A percentile compares a stretch with the other conserved stretches of the same genome.
Evolutionary conservation across 2,113 vertebrate genomes (phyloP).

Genomic region (Sprattus sprattus): DNA sequence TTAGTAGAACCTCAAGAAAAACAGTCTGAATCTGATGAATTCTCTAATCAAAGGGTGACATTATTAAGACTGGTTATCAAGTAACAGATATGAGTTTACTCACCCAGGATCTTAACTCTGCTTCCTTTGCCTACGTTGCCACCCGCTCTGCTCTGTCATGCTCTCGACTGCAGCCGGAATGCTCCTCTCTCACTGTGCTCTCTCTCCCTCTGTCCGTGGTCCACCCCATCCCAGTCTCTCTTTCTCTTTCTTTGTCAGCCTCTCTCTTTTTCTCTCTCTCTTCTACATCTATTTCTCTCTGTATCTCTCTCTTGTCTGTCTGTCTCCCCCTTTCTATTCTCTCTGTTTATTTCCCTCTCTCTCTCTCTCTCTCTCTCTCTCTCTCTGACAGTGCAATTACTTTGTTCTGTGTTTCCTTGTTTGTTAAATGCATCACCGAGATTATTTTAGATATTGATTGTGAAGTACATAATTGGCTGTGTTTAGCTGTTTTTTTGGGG

Average conservation of each 20-base stretch:
- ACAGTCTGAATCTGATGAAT: neutral
- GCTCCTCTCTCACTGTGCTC: neutral
- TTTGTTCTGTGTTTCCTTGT: no score
- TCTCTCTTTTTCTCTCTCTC: slow-evolving; percentile 3
- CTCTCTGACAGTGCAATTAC: neutral
- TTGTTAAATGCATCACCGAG: no score
- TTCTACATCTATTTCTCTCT: slow-evolving; percentile 21
- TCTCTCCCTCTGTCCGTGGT: neutral
- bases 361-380: neutral
- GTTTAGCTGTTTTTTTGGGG: no score
- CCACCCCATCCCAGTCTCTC: slow-evolving; percentile 12
- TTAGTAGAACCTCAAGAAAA: neutral
- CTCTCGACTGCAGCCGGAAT: slow-evolving; percentile 3
- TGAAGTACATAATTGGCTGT: neutral
- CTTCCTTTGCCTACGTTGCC: neutral
- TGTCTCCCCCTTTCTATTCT: neutral
- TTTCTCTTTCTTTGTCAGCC: slow-evolving; percentile 16
- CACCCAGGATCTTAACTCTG: slow-evolving; percentile 14
- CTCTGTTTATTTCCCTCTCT: slow-evolving; percentile 22
- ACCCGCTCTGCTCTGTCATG: neutral
- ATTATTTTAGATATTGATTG: neutral
- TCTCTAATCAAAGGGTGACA: neutral
- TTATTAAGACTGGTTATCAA: neutral
- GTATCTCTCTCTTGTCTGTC: slow-evolving; percentile 33
- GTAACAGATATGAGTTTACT: slow-evolving; percentile 12